Conservation (phyloP, 2,113 vertebrate genomes). For the Rhegmatorhina hoffmannsi region DNA sequence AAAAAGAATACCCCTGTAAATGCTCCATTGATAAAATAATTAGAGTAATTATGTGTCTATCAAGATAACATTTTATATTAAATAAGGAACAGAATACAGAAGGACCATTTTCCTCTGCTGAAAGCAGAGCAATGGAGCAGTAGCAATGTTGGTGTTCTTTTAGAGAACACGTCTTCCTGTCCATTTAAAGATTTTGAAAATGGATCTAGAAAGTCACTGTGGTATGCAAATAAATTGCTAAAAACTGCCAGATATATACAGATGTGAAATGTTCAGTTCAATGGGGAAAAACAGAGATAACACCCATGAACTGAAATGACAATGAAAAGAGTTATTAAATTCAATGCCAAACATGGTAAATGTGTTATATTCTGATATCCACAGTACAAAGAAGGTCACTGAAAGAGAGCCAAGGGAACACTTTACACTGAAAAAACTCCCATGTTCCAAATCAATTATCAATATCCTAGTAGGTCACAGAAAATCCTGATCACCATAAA, state of each 20-base stretch:
- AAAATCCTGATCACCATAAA: not conserved
- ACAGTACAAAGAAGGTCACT: not conserved
- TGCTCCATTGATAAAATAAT: slow-evolving; percentile 13
- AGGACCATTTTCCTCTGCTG: not conserved
- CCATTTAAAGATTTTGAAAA: not conserved
- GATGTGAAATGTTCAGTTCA: not conserved
- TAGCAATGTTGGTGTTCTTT: not conserved
- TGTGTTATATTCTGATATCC: not conserved
- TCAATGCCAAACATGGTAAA: not conserved
- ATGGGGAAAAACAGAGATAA: not conserved
- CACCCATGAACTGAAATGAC: not conserved
- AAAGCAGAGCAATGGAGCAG: not conserved
- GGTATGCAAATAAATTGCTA: not conserved
- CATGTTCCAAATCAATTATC: not conserved
- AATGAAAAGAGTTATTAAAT: not conserved
- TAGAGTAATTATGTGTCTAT: slow-evolving; percentile 11
- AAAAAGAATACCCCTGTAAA: slow-evolving; percentile 20
- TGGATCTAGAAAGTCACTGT: not conserved
- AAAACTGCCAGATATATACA: not conserved
- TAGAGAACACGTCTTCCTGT: not conserved
- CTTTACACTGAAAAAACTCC: fast-evolving
- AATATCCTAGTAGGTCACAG: not conserved
- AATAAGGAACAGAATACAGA: not conserved
- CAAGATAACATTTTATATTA: slow-evolving; percentile 6
- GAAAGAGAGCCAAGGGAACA: not conserved